Evolutionary conservation across 2,888 invertebrate genomes (phyloP), one percentile per base, ranked within the genome.

Genomic region (Anoplius nigerrimus): DNA sequence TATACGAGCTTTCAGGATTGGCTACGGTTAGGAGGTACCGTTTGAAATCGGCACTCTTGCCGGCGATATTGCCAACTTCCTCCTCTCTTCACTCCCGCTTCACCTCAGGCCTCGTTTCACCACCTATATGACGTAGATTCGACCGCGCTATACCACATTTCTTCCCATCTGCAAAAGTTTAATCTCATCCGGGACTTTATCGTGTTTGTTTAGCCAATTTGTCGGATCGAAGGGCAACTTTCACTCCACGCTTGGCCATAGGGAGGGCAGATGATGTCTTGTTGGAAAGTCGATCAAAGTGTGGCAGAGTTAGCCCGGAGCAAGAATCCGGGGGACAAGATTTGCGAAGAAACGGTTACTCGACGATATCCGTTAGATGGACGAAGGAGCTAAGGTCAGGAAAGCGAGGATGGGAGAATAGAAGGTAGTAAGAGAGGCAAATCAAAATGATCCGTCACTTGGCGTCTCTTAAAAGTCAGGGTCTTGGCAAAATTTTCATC

Each of bases 1-100:
- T 65, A 66, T 72, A 62, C 58, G 72, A 73, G 74, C 72, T 71
- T 80, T 78, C 74, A 53, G 60, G 75, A 75, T 75, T 75, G 75
- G 60, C 69, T 75, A 64, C 62, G 67, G 68, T 69, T 60, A 62
- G 68, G 63, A 21, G 64, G 57, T 67, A 53, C 53, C 66, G 66
- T 64, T 62, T 62, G 67, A 71, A 79, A 81, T 82, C 79, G 77
- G 75, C 71, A 73, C 70, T 72, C 72, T 75, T 69, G 62, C 56
- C 56, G 72, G 70, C 76, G 72, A 76, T 82, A 80, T 72, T 75
- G 73, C 72, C 72, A 76, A 76, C 71, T 69, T 81, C 60, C 69
- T 66, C 66, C 61, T 66, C 57, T 61, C 67, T 51, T 62, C 45
- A 65, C 62, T 54, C 56, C 18, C 63, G 45, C 11, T 22, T 46